Evolutionary conservation across 2,797 vertebrate species (phyloP), one percentile per base, ranked within the genome.

Genomic region (Ptychobarbus kaznakovi): DNA sequence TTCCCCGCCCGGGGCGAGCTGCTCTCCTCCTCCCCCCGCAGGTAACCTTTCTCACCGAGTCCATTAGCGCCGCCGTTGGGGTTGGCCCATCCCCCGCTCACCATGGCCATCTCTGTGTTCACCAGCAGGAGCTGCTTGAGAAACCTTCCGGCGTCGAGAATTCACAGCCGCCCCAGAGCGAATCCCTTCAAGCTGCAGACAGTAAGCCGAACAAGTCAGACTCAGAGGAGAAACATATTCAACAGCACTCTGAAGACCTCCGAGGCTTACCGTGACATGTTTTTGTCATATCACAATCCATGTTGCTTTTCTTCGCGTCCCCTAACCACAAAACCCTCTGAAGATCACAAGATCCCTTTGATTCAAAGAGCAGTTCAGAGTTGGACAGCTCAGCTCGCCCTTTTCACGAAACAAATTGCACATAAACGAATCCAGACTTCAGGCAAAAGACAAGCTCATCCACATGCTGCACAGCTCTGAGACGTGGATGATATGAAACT

Each of bases 81-180:
- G 92, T 97, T 97, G 81, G 96, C 97, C 97, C 97, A 98, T 94
- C 96, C 97, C 89, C 97, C 96, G 92, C 96, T 96, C 95, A 97
- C 97, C 97, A 97, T 97, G 95, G 97, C 97, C 97, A 98, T 99
- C 91, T 90, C 92, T 89, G 87, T 84, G 83, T 79, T 65, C 70
- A 82, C 87, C 86, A 80, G 77, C 80, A 83, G 82, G 70, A 78
- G 75, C 74, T 89, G 79, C 49, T 70, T 28, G 68, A 84, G 87
- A 90, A 81, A 61, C 38, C 86, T 58, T 68, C 85, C 81, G 61
- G 40, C 75, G 51, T 80, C 61, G 11, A 86, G 84, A 84, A 87
- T 86, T 87, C 78, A 81, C 81, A 82, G 46, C 81, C 42, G n/a
- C n/a, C n/a, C n/a, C n/a, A n/a, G n/a, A n/a, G n/a, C n/a, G n/a